Percentiles rank a stretch among this genome's conserved stretches.
Conservation (phyloP, 1,140 invertebrate genomes). For the Bombus breviceps region DNA sequence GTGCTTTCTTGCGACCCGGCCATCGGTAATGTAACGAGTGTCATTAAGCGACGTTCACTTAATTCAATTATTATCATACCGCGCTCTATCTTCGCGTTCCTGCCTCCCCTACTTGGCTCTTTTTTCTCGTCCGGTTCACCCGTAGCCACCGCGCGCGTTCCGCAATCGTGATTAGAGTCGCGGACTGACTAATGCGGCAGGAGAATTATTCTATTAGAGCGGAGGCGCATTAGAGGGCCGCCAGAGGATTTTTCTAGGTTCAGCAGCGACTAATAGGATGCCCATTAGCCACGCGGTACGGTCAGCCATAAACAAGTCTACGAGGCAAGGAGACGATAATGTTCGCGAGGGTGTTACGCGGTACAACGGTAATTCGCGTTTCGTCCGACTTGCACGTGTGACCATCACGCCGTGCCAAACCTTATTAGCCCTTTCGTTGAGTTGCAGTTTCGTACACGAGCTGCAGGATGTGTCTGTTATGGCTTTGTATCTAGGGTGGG, state of each 20-base stretch:
- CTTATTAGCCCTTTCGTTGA: conserved; percentile 13
- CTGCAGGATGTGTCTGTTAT: not conserved
- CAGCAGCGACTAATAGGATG: conserved; percentile 63
- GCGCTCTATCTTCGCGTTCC: not conserved
- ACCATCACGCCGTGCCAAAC: not conserved
- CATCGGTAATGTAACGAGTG: conserved; percentile 64
- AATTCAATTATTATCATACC: conserved; percentile 69
- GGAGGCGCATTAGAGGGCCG: conserved; percentile 60
- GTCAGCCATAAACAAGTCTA: conserved; percentile 55
- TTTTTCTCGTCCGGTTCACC: not conserved
- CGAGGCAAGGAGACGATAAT: conserved; percentile 56
- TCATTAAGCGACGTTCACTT: conserved; percentile 68
- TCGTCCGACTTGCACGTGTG: conserved; percentile 12
- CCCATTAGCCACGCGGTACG: conserved; percentile 57
- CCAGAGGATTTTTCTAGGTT: conserved; percentile 57
- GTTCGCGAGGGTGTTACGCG: conserved; percentile 45
- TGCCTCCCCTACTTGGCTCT: not conserved
- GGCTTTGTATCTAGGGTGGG: not conserved
- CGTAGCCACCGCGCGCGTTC: conserved; percentile 45
- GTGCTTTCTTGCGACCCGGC: conserved; percentile 18
- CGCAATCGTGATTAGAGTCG: conserved; percentile 65
- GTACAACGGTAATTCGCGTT: conserved; percentile 60
- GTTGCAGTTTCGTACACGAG: not conserved
- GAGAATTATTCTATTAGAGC: conserved; percentile 68
- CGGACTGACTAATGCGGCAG: conserved; percentile 63